Base-by-base conservation (phyloP, 2,113 vertebrate genomes). In the Dolichotis patagonum region DNA sequence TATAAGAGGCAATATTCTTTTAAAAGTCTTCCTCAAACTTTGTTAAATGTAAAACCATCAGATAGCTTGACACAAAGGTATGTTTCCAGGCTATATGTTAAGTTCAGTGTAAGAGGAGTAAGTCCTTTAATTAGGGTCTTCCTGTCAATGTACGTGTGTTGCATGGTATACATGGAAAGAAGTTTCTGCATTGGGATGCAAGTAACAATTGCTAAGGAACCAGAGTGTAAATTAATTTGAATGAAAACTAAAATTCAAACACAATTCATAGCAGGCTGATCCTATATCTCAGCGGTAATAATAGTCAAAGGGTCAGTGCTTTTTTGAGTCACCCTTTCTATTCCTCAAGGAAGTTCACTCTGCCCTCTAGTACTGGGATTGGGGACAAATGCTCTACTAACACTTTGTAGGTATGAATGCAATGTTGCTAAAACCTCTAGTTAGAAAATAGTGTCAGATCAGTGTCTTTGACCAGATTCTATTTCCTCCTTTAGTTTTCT, bases 161-260 rank as follows among this genome's bases (percentile, higher is more conserved):
- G 32, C 38, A 14, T 63, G 52, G n/a, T 69, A 28, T 26, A 85
- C 28, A 30, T 41, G 38, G 69, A 96, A 92, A 94, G 62, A 85
- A 82, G 10, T 63, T 52, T 96, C 65, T 89, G 35, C 32, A 46
- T 35, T 67, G 35, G 88, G 11, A 5, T 41, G 16, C 24, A 94
- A 89, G 19, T 86, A 85, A 94, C 84, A 56, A 71, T 81, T 97
- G 26, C 73, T 85, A 71, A 35, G 20, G 86, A 7, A 67, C 10
- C 65, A 6, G 60, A 85, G 49, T 96, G 16, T 73, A 95, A 88
- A 54, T 88, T 20, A 97, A 56, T 56, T 5, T 19, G 54, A 94
- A 80, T 80, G 38, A 92, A 52, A 94, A 91, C 69, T 52, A 89
- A 95, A 94, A 63, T 80, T 91, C 8, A 94, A 87, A 94, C 96